phyloP scores from a whole-genome alignment of 1,140 invertebrate species.

The Phymastichus coffea region DNA sequence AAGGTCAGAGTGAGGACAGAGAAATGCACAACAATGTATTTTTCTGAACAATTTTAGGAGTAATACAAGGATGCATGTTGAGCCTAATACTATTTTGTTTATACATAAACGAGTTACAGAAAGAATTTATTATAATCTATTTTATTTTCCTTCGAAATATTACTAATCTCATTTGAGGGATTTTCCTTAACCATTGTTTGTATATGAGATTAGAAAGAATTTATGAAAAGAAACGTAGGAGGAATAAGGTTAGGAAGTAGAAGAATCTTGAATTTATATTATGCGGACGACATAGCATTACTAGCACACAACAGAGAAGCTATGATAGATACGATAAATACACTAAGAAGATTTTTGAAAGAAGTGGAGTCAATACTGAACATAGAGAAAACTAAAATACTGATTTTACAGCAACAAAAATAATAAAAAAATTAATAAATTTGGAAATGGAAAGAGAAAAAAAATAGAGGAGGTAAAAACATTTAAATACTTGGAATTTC shows the following conservation, averaged over 20 bases:
- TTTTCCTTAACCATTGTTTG: too few species aligned
- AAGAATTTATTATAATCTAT: slow-evolving; percentile 18
- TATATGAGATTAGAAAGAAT: slow-evolving; percentile 3
- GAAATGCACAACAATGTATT: too few species aligned
- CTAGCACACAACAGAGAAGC: slow-evolving; percentile 11
- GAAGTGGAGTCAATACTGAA: slow-evolving; percentile 5
- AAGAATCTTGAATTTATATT: slow-evolving; percentile 9
- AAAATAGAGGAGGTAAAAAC: slow-evolving; percentile 12
- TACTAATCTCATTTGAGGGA: too few species aligned
- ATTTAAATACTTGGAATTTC: slow-evolving; percentile 24
- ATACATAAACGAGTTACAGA: slow-evolving; percentile 12
- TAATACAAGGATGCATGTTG: slow-evolving; percentile 23
- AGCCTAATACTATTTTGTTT: too few species aligned
- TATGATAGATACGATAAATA: slow-evolving; percentile 7
- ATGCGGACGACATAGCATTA: slow-evolving; percentile 17
- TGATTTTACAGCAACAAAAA: slow-evolving; percentile 3
- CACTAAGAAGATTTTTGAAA: slow-evolving; percentile 9
- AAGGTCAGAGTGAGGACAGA: slow-evolving; percentile 20
- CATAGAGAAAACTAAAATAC: slow-evolving; percentile 17
- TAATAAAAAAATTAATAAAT: slow-evolving; percentile 8
- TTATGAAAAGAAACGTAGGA: slow-evolving; percentile 4
- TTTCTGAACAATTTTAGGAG: slow-evolving; percentile 17
- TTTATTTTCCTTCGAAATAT: too few species aligned
- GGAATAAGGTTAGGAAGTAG: slow-evolving; percentile 1
- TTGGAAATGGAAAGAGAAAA: slow-evolving; percentile 7